These are phyloP conservation scores for Intellagama lesueurii DNA, from an alignment of 2,797 vertebrate genomes.

Conservation along the genomic window DNA sequence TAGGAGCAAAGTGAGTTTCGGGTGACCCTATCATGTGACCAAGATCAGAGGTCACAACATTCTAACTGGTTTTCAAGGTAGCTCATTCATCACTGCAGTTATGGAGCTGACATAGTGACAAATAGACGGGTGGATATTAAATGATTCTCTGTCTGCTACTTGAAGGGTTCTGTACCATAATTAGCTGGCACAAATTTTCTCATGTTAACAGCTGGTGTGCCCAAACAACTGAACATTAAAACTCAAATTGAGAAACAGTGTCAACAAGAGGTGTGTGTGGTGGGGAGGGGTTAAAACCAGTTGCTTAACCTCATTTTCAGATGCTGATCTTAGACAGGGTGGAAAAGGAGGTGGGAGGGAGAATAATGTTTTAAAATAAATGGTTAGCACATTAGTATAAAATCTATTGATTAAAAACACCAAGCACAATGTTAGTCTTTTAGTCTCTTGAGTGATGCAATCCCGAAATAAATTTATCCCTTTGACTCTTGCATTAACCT, in stretches of 20 bases:
- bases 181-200: conserved; percentile 79
- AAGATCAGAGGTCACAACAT: conserved; percentile 82
- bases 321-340: conserved; percentile 66
- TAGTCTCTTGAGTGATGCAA: conserved; percentile 96
- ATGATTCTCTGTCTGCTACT: conserved; percentile 76
- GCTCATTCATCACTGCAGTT: conserved; percentile 82
- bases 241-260: background rate
- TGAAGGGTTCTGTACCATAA: conserved; percentile 78
- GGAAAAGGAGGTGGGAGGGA: conserved; percentile 8
- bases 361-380: conserved; percentile 82
- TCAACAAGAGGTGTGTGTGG: background rate
- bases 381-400: conserved; percentile 96
- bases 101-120: conserved; percentile 79
- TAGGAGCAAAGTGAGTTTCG: conserved; percentile 81
- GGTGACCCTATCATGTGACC: conserved; percentile 85
- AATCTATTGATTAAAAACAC: conserved; percentile 97
- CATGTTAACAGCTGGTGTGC: conserved; percentile 80
- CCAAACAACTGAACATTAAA: conserved; percentile 71
- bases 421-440: conserved; percentile 89
- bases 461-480: conserved; percentile 97
- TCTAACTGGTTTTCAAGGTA: conserved; percentile 77
- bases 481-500: conserved; percentile 99
- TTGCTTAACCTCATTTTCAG: conserved; percentile 67
- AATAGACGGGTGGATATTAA: conserved; percentile 74
- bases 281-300: background rate